Evolutionary conservation across 2,888 invertebrate genomes (phyloP), one percentile per base, ranked within the genome.

Genomic region (Bruchidius siliquastri): DNA sequence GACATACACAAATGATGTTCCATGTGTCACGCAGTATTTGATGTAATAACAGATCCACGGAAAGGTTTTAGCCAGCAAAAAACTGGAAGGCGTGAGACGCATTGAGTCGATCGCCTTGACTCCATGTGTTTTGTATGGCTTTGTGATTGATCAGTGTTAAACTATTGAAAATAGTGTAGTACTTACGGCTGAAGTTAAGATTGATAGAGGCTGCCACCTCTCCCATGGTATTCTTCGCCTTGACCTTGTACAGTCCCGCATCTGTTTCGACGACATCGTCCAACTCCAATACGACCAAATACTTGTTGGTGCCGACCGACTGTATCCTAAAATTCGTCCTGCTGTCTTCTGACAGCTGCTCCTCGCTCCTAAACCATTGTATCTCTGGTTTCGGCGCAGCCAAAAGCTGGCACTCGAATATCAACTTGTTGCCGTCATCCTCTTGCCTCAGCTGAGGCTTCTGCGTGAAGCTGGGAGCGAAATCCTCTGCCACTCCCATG

Each of bases 381-480:
- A 96, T 96, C 81, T 96, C 96, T 72, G 97, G 96, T 86, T 95
- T 94, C 68, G 97, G 97, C 77, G 93, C 90, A 81, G 94, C 93
- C 83, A 95, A 88, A 83, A 97, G 90, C 87, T 96, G 95, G 88
- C 97, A 97, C 87, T 97, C 97, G 89, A 97, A 97, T 83, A 97
- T 92, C 85, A 97, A 91, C 85, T 95, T 93, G 89, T 97, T 97
- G 83, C 97, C 97, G 86, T 97, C 97, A 87, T 97, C 97, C 87
- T 98, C 98, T 88, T 98, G 97, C 81, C 97, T 91, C 83, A 98
- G 92, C 88, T 96, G 96, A 80, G 98, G 98, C 92, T 98, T 98
- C 90, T 97, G 96, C 82, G 96, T 96, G 91, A 98, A 98, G 91
- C 97, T 97, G 88, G 98, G 98, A 89, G 98, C 97, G 90, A 96